Evolutionary conservation across 1,140 invertebrate species (phyloP).

Genomic region (Parapsyche elsis): DNA sequence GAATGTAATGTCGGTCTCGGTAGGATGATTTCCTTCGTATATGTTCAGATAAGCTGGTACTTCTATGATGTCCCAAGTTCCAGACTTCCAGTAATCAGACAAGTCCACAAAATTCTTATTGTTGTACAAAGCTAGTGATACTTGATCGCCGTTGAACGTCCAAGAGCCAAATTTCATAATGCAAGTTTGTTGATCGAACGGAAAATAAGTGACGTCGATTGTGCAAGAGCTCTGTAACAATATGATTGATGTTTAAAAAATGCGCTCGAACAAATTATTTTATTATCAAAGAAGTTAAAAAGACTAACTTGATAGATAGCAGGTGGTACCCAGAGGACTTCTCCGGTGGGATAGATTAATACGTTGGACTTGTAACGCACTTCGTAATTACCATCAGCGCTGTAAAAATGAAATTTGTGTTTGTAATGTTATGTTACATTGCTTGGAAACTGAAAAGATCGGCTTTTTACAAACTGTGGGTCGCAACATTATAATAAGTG

Average conservation of each 20-base stretch:
- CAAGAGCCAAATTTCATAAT: constrained; percentile 99
- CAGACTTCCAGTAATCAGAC: constrained; percentile 97
- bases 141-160: constrained; percentile 98
- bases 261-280: background rate
- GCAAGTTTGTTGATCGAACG: constrained; percentile 99
- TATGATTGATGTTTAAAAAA: constrained; percentile 7
- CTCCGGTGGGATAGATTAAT: constrained; percentile 91
- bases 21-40: constrained; percentile 84
- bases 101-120: constrained; percentile 96
- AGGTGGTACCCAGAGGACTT: constrained; percentile 97
- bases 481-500: too few species aligned
- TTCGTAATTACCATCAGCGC: constrained; percentile 96
- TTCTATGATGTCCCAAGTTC: constrained; percentile 99
- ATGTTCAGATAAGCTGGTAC: constrained; percentile 94
- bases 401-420: constrained; percentile 66
- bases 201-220: constrained; percentile 98
- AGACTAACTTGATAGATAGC: constrained; percentile 89
- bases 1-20: constrained; percentile 96
- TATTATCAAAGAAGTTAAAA: background rate
- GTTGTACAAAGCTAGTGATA: constrained; percentile 92
- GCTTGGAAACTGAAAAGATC: too few species aligned
- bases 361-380: constrained; percentile 98
- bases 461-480: too few species aligned
- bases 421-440: too few species aligned
- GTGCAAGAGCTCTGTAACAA: constrained; percentile 92